Evolutionary conservation across 1,140 invertebrate genomes (phyloP), one percentile per base, ranked within the genome.

Genomic region (Cataglyphis hispanica): DNA sequence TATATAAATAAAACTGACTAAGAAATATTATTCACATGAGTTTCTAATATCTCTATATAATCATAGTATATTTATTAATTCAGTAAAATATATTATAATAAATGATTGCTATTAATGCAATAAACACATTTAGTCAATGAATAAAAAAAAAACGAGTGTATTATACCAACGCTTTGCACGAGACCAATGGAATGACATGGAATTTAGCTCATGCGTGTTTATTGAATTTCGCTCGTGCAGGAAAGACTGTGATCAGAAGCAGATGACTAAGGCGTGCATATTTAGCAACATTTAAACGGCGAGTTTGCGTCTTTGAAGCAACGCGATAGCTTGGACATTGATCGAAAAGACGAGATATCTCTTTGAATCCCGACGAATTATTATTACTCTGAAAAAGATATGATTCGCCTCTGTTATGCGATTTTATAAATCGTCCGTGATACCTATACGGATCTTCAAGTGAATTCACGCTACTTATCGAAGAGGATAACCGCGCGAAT

Each of bases 191-290:
- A 37, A 40, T 67, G n/a, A 80, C 43, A 25, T 37, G 63, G 31
- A 40, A n/a, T 5, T 31, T 13, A 66, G 56, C 46, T 56, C 76
- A 5, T 69, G 63, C 8, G 63, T 69, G 64, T 58, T 80, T 69
- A 80, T 58, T 31, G 22, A 80, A 56, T 56, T 34, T 16, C 50
- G 40, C n/a, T 56, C 5, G 19, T 67, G n/a, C 1, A 40, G 4
- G 22, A 40, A 40, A 25, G 25, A 22, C 67, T 2, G 6, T 74
- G n/a, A 77, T 63, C 22, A 8, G 46, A 80, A 40, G 31, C 46
- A n/a, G 5, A 69, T 69, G 46, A 56, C 61, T 80, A 69, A 69
- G 2, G 2, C 1, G 4, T 11, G 10, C 13, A 19, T 50, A n/a
- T 78, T 66, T 56, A 37, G 10, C 11, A 10, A 7, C 22, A 58